Evolutionary conservation across 2,888 invertebrate species (phyloP).

Genomic region (Lysandra coridon): DNA sequence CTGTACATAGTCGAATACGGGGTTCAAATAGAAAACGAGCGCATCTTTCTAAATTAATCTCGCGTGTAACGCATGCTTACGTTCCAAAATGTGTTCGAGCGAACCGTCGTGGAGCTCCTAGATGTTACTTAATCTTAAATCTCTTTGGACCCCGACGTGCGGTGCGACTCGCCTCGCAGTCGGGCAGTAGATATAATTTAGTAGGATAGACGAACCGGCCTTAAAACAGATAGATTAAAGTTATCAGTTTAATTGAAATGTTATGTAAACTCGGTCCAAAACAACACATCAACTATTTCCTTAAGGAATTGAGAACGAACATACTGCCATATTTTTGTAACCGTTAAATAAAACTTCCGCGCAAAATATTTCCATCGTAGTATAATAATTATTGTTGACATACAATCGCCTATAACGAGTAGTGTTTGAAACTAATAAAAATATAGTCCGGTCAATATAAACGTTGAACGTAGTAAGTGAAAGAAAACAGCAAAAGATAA

Average conservation of each 20-base stretch:
- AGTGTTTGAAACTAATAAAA: neutral
- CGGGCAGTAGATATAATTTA: constrained; percentile 53
- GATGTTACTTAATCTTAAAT: constrained; percentile 23
- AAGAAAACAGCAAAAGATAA: neutral
- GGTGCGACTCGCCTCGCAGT: constrained; percentile 34
- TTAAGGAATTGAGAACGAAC: constrained; percentile 75
- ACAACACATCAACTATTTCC: constrained; percentile 47
- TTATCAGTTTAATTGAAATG: constrained; percentile 43
- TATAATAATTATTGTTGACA: neutral
- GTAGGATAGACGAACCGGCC: constrained; percentile 76
- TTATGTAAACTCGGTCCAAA: constrained; percentile 49
- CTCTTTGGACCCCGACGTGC: constrained; percentile 22
- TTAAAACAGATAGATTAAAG: constrained; percentile 61
- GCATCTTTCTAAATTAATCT: constrained; percentile 3
- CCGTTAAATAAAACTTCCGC: constrained; percentile 28
- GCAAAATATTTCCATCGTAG: neutral
- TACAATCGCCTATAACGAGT: neutral
- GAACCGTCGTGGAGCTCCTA: constrained; percentile 28
- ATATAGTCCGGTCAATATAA: constrained; percentile 15
- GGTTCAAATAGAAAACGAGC: constrained; percentile 41
- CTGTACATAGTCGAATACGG: constrained; percentile 56
- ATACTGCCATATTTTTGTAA: constrained; percentile 76
- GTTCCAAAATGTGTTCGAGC: constrained; percentile 32
- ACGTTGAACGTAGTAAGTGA: neutral
- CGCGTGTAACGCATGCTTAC: constrained; percentile 6